Evolutionary conservation across 1,140 invertebrate species (phyloP).

Genomic region (Kradibia gibbosae): DNA sequence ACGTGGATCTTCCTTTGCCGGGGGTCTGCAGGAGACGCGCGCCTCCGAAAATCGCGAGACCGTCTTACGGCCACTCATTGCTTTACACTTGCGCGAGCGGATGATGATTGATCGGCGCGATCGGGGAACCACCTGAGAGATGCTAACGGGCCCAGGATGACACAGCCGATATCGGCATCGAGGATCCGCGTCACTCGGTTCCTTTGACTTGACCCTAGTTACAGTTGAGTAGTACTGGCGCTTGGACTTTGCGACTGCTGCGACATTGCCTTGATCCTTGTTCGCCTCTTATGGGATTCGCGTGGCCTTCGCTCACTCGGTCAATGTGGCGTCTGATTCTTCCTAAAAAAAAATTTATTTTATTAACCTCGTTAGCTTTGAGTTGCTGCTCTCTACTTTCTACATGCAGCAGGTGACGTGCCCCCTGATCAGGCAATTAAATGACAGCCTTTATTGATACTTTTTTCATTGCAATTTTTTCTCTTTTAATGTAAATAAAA

Average conservation of each 20-base stretch:
- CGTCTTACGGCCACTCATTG: slow-evolving; percentile 65
- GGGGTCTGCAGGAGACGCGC: not conserved
- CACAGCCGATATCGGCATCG: slow-evolving; percentile 68
- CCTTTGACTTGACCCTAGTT: slow-evolving; percentile 62
- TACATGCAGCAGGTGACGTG: slow-evolving; percentile 5
- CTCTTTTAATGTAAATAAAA: not conserved
- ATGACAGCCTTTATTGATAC: not conserved
- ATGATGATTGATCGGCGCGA: slow-evolving; percentile 68
- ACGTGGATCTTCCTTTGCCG: not conserved
- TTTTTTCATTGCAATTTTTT: not conserved
- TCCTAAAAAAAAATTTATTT: slow-evolving; percentile 41
- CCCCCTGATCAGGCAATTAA: not conserved
- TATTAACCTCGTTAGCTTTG: not conserved
- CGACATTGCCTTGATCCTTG: not conserved
- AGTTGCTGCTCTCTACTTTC: not conserved
- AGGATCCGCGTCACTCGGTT: slow-evolving; percentile 55
- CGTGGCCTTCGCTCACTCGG: slow-evolving; percentile 48
- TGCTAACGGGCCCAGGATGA: slow-evolving; percentile 71
- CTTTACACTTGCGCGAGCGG: slow-evolving; percentile 68
- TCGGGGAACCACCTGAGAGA: slow-evolving; percentile 58
- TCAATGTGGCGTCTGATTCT: slow-evolving; percentile 56
- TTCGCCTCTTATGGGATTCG: not conserved
- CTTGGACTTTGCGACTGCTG: not conserved
- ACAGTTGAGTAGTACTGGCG: slow-evolving; percentile 64
- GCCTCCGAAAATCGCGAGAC: slow-evolving; percentile 43